Evolutionary conservation across 2,113 vertebrate genomes (phyloP).

Genomic region (Athene cunicularia): DNA sequence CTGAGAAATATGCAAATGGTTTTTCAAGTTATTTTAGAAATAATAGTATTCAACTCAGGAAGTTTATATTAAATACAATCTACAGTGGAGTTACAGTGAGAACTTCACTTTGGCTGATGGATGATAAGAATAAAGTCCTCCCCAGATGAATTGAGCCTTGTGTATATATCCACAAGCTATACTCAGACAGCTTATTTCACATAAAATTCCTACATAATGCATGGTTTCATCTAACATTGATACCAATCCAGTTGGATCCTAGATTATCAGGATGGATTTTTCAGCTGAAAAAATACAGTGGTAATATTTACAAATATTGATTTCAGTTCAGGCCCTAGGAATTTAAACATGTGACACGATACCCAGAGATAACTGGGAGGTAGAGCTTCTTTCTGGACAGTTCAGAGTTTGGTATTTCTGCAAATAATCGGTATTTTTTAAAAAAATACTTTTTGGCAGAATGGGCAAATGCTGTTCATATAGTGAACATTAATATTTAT

Average conservation of each 20-base stretch:
- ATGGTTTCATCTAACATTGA: slow-evolving; percentile 23
- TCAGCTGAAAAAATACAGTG: slow-evolving; percentile 40
- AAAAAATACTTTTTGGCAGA: neutral
- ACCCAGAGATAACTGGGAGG: neutral
- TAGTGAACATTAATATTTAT: neutral
- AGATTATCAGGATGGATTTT: slow-evolving; percentile 30
- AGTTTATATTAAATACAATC: slow-evolving; percentile 73
- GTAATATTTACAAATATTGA: slow-evolving; percentile 56
- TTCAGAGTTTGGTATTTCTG: neutral
- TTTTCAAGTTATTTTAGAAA: slow-evolving; percentile 73
- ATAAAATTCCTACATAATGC: slow-evolving; percentile 33
- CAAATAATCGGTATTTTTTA: neutral
- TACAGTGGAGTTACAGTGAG: slow-evolving; percentile 60
- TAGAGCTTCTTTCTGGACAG: neutral
- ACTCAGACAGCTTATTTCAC: slow-evolving; percentile 28
- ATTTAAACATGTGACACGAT: neutral
- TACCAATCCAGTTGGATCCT: neutral
- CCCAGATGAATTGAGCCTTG: slow-evolving; percentile 52
- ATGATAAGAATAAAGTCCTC: slow-evolving; percentile 59
- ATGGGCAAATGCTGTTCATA: neutral
- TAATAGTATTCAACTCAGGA: slow-evolving; percentile 72
- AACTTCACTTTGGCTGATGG: slow-evolving; percentile 68
- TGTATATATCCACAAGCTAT: neutral
- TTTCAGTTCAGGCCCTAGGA: neutral
- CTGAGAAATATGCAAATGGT: slow-evolving; percentile 64